A percentile compares a stretch with the other conserved stretches of the same genome.
These are phyloP conservation scores for Melanotaenia duboulayi DNA, from an alignment of 2,113 vertebrate species.

Conservation along the genomic window DNA sequence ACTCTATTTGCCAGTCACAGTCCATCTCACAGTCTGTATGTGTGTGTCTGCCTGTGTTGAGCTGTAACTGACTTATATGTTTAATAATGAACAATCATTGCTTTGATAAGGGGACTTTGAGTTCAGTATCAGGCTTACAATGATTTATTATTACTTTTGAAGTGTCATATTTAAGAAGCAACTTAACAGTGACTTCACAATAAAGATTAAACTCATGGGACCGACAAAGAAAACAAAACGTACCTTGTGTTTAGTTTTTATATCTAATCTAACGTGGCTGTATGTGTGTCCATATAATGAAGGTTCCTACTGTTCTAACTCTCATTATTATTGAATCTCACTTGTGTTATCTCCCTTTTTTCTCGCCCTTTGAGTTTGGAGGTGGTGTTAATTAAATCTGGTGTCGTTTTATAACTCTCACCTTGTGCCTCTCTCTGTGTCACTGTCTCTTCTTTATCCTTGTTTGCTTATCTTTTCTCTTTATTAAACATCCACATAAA, in stretches of 20 bases:
- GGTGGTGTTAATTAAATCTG: slow-evolving; percentile 67
- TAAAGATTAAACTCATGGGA: too few relatives aligned
- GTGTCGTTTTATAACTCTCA: slow-evolving; percentile 43
- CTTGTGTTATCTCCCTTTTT: slow-evolving; percentile 24
- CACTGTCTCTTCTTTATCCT: slow-evolving; percentile 9
- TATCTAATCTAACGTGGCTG: not conserved
- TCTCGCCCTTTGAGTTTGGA: slow-evolving; percentile 43
- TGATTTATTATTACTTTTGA: too few relatives aligned
- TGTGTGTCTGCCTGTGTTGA: slow-evolving; percentile 6
- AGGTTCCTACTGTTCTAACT: not conserved
- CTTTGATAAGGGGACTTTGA: too few relatives aligned
- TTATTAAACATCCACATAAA: slow-evolving; percentile 24
- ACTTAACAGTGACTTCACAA: too few relatives aligned
- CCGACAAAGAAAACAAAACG: too few relatives aligned
- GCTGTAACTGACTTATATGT: not conserved
- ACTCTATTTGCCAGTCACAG: not conserved
- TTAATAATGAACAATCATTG: not conserved
- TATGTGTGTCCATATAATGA: not conserved
- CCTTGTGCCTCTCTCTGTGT: slow-evolving; percentile 29
- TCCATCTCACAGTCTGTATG: slow-evolving; percentile 5
- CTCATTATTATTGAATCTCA: slow-evolving; percentile 4
- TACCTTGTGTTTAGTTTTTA: not conserved
- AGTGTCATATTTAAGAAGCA: too few relatives aligned
- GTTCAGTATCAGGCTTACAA: too few relatives aligned
- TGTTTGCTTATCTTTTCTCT: slow-evolving; percentile 7